These are phyloP conservation scores for Catamblyrhynchus diadema DNA, from an alignment of 2,797 vertebrate genomes.

Conservation along the genomic window DNA sequence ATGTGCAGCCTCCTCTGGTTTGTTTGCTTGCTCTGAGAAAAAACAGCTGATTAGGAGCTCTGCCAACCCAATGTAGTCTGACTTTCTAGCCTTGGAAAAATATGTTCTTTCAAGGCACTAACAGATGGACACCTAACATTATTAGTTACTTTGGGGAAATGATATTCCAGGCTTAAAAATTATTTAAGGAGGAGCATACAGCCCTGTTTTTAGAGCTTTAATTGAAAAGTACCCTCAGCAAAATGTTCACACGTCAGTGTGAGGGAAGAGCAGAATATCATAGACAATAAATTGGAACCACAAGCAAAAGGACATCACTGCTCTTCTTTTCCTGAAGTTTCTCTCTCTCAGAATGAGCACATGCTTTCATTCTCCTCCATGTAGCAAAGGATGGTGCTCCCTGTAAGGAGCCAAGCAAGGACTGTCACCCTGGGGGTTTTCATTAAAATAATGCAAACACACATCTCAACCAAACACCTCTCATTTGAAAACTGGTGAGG, in stretches of 20 bases:
- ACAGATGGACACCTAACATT: not conserved
- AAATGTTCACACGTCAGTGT: not conserved
- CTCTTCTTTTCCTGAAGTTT: not conserved
- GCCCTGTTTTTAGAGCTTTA: not conserved
- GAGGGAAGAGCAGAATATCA: not conserved
- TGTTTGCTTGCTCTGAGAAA: not conserved
- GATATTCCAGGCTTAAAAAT: not conserved
- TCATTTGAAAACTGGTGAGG: not conserved
- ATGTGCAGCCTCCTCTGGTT: not conserved
- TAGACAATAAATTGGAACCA: not conserved
- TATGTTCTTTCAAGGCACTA: not conserved
- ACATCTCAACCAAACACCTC: not conserved
- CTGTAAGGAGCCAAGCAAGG: not conserved
- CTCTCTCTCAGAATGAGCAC: fast-evolving
- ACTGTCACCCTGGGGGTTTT: not conserved
- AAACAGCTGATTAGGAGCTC: not conserved
- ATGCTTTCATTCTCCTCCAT: not conserved
- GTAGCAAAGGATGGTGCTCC: not conserved
- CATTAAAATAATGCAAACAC: not conserved
- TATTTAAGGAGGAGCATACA: not conserved
- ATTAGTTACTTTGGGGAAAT: not conserved
- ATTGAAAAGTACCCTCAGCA: not conserved
- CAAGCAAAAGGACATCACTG: not conserved
- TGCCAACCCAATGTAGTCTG: not conserved
- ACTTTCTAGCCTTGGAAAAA: not conserved